Evolutionary conservation across 2,888 invertebrate species (phyloP).

Genomic region (Aspidiotus destructor): DNA sequence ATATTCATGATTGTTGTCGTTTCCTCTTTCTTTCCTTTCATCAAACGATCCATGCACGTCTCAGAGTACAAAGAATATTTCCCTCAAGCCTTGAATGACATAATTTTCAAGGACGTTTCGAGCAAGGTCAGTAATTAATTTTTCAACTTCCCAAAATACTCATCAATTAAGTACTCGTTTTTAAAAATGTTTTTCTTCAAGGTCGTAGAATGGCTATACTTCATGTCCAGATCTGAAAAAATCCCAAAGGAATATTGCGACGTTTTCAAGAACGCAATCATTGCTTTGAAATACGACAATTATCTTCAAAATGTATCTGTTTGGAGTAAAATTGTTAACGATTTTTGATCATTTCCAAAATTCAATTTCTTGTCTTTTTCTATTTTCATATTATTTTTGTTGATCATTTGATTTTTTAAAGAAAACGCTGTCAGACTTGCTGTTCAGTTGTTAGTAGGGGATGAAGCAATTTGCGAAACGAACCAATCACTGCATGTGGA

Average conservation of each 20-base stretch:
- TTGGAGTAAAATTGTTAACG: conserved; percentile 1
- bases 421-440: too few species aligned
- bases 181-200: neutral
- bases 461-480: too few species aligned
- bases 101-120: neutral
- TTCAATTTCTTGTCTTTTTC: too few species aligned
- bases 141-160: neutral
- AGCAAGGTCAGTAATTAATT: neutral
- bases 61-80: conserved; percentile 11
- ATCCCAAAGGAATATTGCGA: neutral
- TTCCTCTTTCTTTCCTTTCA: neutral
- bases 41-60: neutral
- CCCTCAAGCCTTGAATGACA: conserved; percentile 9
- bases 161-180: neutral
- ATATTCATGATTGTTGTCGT: conserved; percentile 2
- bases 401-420: too few species aligned
- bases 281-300: neutral
- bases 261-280: neutral
- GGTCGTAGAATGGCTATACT: conserved; percentile 9
- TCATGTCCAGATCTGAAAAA: neutral
- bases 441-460: too few species aligned
- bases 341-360: too few species aligned
- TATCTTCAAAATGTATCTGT: neutral
- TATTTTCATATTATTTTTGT: too few species aligned
- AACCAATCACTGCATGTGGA: too few species aligned